phyloP scores from a whole-genome alignment of 2,888 invertebrate genomes.

The Drosophila affinis region DNA sequence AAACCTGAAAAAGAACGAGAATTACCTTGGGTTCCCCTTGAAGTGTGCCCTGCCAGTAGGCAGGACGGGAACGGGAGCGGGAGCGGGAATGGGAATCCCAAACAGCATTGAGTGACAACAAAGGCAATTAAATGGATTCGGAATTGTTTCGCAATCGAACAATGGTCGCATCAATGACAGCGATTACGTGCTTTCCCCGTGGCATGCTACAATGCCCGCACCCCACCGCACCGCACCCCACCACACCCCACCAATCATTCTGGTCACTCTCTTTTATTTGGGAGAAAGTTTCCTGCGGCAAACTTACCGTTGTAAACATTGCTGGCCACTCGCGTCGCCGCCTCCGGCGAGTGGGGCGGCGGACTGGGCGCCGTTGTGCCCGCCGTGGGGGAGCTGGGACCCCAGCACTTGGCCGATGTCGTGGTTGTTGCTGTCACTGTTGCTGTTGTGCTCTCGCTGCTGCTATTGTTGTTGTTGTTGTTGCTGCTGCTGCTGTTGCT shows the following conservation, averaged over 20 bases:
- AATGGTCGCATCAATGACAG: conserved; percentile 51
- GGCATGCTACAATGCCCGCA: neutral
- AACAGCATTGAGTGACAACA: conserved; percentile 46
- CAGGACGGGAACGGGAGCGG: neutral
- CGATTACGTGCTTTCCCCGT: conserved; percentile 35
- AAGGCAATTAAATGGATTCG: conserved; percentile 43
- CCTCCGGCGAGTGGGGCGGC: conserved; percentile 87
- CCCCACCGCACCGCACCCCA: no score
- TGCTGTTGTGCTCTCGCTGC: conserved; percentile 62
- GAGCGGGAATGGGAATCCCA: conserved; percentile 29
- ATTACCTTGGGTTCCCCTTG: conserved; percentile 13
- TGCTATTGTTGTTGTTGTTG: conserved; percentile 79
- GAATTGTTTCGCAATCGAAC: conserved; percentile 52
- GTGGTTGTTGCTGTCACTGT: conserved; percentile 66
- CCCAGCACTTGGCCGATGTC: conserved; percentile 87
- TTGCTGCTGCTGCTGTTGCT: conserved; percentile 54
- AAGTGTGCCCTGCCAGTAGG: conserved; percentile 8
- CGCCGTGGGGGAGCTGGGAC: conserved; percentile 90
- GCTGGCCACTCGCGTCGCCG: conserved; percentile 87
- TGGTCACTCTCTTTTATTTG: neutral
- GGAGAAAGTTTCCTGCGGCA: conserved; percentile 2
- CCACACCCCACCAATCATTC: neutral
- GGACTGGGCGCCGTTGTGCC: conserved; percentile 91
- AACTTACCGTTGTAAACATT: conserved; percentile 90
- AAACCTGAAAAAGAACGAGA: conserved; percentile 7